Conservation (phyloP, 2,113 vertebrate species). For the Podarcis muralis region DNA sequence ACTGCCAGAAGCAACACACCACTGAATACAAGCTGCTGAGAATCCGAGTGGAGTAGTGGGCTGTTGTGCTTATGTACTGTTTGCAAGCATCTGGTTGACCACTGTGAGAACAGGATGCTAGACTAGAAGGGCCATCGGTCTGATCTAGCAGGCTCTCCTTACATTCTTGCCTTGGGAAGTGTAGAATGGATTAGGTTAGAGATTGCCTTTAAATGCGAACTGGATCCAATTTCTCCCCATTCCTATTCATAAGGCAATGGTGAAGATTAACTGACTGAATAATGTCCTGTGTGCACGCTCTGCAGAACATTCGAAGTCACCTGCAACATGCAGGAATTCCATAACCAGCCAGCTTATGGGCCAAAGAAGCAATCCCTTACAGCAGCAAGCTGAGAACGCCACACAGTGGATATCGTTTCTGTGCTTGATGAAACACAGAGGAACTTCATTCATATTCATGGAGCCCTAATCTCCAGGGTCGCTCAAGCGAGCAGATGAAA, state of each 20-base stretch:
- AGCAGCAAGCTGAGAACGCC: background rate
- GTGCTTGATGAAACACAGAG: background rate
- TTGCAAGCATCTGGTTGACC: too few relatives aligned
- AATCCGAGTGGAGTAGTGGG: too few relatives aligned
- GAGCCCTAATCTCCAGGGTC: slow-evolving; percentile 10
- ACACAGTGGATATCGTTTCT: background rate
- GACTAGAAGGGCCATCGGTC: too few relatives aligned
- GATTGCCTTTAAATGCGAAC: too few relatives aligned
- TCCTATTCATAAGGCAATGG: background rate
- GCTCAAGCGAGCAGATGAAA: background rate
- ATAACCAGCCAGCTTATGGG: background rate
- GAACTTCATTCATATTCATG: slow-evolving; percentile 26
- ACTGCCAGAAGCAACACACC: too few relatives aligned
- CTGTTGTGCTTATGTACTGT: too few relatives aligned
- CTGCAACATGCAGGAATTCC: background rate
- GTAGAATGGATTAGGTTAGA: too few relatives aligned
- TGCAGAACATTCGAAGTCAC: background rate
- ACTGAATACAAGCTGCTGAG: too few relatives aligned
- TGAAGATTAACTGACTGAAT: background rate
- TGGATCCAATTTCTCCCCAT: too few relatives aligned
- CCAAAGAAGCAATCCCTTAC: background rate
- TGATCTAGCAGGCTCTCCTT: too few relatives aligned
- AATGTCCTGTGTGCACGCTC: background rate
- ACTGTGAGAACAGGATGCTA: too few relatives aligned
- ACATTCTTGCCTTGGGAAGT: too few relatives aligned